A percentile compares a stretch with the other conserved stretches of the same genome.
Conservation (phyloP, 2,797 vertebrate genomes). For the Coregonus ussuriensis region DNA sequence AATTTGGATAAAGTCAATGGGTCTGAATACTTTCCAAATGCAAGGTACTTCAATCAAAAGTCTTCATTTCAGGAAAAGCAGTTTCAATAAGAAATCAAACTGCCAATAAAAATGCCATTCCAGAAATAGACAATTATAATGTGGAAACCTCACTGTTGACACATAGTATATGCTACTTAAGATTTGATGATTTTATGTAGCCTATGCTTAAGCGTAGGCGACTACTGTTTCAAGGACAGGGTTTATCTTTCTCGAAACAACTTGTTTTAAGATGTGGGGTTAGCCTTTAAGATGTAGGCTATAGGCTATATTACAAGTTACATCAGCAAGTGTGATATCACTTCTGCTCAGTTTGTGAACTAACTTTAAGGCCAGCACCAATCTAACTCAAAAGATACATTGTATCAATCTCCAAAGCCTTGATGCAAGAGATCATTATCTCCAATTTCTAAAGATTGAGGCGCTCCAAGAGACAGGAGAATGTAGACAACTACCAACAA, state of each 20-base stretch:
- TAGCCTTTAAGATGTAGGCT: background rate
- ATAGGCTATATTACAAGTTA: background rate
- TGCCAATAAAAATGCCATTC: conserved; percentile 48
- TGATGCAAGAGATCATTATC: conserved; percentile 19
- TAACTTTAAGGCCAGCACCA: background rate
- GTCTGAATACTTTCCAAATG: too few relatives aligned
- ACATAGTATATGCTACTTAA: conserved; percentile 38
- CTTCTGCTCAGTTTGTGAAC: background rate
- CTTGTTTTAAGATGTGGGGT: conserved; percentile 1
- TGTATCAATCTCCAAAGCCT: background rate
- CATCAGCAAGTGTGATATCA: background rate
- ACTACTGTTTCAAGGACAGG: conserved; percentile 2
- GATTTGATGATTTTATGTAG: conserved; percentile 38
- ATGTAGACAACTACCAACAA: background rate
- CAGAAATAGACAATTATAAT: conserved; percentile 60
- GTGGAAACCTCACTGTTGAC: conserved; percentile 54
- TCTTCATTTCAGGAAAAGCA: conserved; percentile 62
- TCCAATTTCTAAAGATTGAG: background rate
- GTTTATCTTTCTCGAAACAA: conserved; percentile 33
- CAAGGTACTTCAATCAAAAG: conserved; percentile 37
- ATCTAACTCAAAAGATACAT: background rate
- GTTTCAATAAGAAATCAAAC: conserved; percentile 47
- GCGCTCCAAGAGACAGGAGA: conserved; percentile 4
- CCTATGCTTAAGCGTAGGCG: conserved; percentile 16
- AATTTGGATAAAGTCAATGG: too few relatives aligned